Evolutionary conservation across 2,888 invertebrate genomes (phyloP), one percentile per base, ranked within the genome.

Genomic region (Serrognathus titanus): DNA sequence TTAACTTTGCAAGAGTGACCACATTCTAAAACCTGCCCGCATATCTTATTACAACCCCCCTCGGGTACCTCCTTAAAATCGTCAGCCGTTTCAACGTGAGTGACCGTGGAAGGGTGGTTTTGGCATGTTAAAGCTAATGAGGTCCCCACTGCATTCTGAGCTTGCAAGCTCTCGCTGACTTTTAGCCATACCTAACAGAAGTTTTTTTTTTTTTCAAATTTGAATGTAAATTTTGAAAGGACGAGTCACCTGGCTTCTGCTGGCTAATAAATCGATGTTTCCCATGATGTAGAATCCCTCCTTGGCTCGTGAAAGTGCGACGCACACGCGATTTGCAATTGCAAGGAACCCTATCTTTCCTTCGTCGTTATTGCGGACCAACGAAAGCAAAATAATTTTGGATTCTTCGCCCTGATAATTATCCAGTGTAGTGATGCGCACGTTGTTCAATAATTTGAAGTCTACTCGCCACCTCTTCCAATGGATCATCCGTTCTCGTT

Each of bases 381-480:
- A 74, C 0, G 92, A 91, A 58, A 93, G 75, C 63, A 93, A 80
- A 51, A 92, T 86, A 67, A 92, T 89, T 70, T 85, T 85, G 69
- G 84, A 87, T 79, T 91, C 92, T 69, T 90, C 87, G 0, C 92
- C 92, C 78, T 92, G 92, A 68, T 84, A 92, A 71, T 89, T 90
- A 72, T 92, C 92, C 1, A 92, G 86, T 1, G 85, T 85, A 0
- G 85, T 82, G 12, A 89, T 82, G 60, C 81, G 79, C 5, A 89
- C 81, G 38, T 82, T 80, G 24, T 75, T 66, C 3, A 84, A 73
- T 0, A 75, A 57, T 1, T 63, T n/a, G 41, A 53, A 58, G n/a
- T n/a, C n/a, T n/a, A n/a, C n/a, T n/a, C n/a, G n/a, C n/a, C n/a
- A n/a, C n/a, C n/a, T n/a, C n/a, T n/a, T n/a, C n/a, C n/a, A n/a